Evolutionary conservation across 2,797 vertebrate species (phyloP), one percentile per base, ranked within the genome.

Genomic region (Coccyzus lansbergi): DNA sequence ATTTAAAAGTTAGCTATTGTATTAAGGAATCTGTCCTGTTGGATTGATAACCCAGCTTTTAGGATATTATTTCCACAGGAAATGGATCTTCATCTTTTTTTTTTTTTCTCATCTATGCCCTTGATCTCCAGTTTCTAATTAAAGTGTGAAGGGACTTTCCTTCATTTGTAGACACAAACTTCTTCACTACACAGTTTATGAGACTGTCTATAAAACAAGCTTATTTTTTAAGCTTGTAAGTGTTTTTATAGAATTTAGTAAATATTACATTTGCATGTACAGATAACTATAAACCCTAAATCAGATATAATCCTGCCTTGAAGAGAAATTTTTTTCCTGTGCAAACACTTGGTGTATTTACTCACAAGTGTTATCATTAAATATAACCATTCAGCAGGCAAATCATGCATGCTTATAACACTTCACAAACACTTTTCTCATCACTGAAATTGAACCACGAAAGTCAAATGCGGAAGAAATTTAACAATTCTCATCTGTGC

Each of bases 1-100:
- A 97, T 97, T 97, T 96, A 67, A 96, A 95, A 96, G 94, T 74
- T 60, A 91, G 83, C 48, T 91, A 72, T 77, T 52, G 38, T 52
- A 44, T 86, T 86, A 83, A 19, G 71, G 90, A 97, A 96, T 85
- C 40, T 95, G 85, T 92, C 87, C 90, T 93, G 74, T 52, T 92
- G 64, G 84, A 95, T 91, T 95, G 81, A 97, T 92, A 93, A 89
- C 75, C 33, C 75, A 76, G 68, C 14, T 84, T 94, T 79, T 92
- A 92, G 92, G 82, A 85, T 95, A 92, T 91, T 92, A 95, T 95
- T 97, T 94, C 81, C 42, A 81, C 15, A 94, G 28, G 91, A 88
- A 96, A 83, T 19, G 64, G 42, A 95, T 95, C 83, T 67, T 70
- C 83, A 56, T 75, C 84, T 60, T 88, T 85, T 48, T 72, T 26